Evolutionary conservation across 2,113 vertebrate genomes (phyloP).

Genomic region (Mixornis gularis): DNA sequence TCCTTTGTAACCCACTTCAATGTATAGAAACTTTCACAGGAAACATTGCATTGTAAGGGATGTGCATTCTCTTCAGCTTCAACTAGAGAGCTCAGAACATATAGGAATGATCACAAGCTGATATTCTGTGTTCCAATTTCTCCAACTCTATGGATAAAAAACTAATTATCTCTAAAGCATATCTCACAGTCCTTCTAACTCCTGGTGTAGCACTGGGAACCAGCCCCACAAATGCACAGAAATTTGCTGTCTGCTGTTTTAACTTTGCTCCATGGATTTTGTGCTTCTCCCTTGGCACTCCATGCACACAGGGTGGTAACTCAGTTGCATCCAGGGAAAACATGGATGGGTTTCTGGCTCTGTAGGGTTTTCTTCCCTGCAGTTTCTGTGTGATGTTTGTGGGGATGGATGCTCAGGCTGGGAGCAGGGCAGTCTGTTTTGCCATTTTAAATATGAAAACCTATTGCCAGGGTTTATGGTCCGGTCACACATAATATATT

Average conservation of each 20-base stretch:
- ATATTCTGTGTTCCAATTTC: neutral
- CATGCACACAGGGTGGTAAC: accelerated
- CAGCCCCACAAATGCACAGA: neutral
- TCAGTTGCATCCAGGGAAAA: neutral
- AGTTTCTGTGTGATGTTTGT: accelerated
- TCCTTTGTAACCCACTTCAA: neutral
- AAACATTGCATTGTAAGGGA: neutral
- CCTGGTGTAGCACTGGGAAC: neutral
- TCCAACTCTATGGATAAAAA: neutral
- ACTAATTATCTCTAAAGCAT: neutral
- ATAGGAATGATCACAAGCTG: neutral
- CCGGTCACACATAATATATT: neutral
- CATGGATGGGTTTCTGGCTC: neutral
- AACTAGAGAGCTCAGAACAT: neutral
- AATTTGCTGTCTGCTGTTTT: neutral
- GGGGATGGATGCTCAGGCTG: neutral
- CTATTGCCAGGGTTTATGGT: neutral
- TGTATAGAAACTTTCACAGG: neutral
- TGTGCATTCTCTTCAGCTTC: neutral
- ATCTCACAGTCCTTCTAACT: neutral
- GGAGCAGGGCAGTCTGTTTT: neutral
- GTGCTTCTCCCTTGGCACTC: neutral
- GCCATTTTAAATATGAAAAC: neutral
- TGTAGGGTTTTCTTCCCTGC: neutral
- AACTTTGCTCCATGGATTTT: neutral